A percentile compares a stretch with the other conserved stretches of the same genome.
phyloP scores from a whole-genome alignment of 1,140 invertebrate species.

The Globodera rostochiensis region DNA sequence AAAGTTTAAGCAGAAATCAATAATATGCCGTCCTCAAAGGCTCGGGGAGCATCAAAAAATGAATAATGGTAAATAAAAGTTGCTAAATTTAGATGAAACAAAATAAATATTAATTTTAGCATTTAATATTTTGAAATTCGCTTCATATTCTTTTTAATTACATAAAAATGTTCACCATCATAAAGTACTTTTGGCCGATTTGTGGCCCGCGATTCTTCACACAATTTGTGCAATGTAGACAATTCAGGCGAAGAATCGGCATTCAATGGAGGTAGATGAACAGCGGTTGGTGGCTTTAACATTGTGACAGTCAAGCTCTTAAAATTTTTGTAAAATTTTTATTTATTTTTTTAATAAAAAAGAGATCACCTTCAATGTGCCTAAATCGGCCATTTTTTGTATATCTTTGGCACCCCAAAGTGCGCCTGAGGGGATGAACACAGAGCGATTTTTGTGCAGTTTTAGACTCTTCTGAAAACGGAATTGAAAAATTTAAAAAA shows the following conservation, averaged over 20 bases:
- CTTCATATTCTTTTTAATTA: neutral
- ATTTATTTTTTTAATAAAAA: conserved; percentile 1
- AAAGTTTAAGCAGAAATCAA: no score
- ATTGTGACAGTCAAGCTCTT: conserved; percentile 71
- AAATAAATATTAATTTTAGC: no score
- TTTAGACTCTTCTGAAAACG: conserved; percentile 47
- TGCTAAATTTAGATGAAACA: no score
- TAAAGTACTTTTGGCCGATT: conserved; percentile 67
- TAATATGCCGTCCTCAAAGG: no score
- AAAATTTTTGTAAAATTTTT: neutral
- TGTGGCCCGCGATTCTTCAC: conserved; percentile 66
- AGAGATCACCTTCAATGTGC: conserved; percentile 68
- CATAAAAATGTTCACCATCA: conserved; percentile 67
- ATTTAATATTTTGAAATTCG: no score
- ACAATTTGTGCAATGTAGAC: conserved; percentile 67
- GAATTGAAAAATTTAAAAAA: neutral
- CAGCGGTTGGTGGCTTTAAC: conserved; percentile 72
- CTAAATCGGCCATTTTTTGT: conserved; percentile 71
- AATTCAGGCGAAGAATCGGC: conserved; percentile 26
- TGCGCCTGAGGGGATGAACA: conserved; percentile 72
- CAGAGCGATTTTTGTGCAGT: conserved; percentile 61
- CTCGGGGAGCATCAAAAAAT: no score
- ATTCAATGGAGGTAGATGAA: conserved; percentile 66
- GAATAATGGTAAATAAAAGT: no score
- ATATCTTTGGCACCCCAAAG: conserved; percentile 74